Evolutionary conservation across 2,888 invertebrate genomes (phyloP).

Genomic region (Drosophila eohydei): DNA sequence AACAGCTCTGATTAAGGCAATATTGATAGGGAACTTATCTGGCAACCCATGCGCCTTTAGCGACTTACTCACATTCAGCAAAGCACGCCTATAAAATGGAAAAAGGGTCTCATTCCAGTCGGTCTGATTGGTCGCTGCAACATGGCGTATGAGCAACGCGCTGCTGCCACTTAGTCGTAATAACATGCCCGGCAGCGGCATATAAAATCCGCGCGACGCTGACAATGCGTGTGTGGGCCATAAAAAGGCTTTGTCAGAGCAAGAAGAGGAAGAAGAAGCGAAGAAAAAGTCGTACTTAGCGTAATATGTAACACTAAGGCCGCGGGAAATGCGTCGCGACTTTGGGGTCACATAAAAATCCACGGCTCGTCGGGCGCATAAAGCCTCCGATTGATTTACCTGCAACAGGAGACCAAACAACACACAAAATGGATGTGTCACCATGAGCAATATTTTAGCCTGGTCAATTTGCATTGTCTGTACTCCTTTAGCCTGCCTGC

Average conservation of each 20-base stretch:
- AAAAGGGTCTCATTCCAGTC: constrained; percentile 10
- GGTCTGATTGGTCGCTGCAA: constrained; percentile 48
- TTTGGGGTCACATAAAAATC: constrained; percentile 58
- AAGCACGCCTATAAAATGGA: constrained; percentile 43
- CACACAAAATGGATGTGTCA: constrained; percentile 63
- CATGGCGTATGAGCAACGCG: constrained; percentile 65
- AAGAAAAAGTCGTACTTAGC: constrained; percentile 40
- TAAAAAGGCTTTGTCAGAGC: constrained; percentile 57
- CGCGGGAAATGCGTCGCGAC: constrained; percentile 41
- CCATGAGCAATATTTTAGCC: constrained; percentile 8
- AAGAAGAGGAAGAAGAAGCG: constrained; percentile 1
- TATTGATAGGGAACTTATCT: not conserved
- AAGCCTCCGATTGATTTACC: constrained; percentile 77
- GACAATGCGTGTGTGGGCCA: constrained; percentile 64
- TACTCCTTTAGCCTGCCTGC: constrained; percentile 9
- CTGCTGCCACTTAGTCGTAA: constrained; percentile 69
- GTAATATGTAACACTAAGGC: constrained; percentile 29
- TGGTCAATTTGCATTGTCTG: constrained; percentile 45
- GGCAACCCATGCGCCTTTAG: constrained; percentile 15
- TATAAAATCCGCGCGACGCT: constrained; percentile 62
- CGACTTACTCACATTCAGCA: constrained; percentile 2
- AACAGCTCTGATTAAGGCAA: not conserved
- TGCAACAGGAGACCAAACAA: constrained; percentile 41
- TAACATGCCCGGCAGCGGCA: constrained; percentile 58
- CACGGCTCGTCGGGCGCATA: constrained; percentile 50